Percentiles rank a stretch among this genome's conserved stretches.
phyloP scores from a whole-genome alignment of 2,113 vertebrate genomes.

The Lagopus leucura region DNA sequence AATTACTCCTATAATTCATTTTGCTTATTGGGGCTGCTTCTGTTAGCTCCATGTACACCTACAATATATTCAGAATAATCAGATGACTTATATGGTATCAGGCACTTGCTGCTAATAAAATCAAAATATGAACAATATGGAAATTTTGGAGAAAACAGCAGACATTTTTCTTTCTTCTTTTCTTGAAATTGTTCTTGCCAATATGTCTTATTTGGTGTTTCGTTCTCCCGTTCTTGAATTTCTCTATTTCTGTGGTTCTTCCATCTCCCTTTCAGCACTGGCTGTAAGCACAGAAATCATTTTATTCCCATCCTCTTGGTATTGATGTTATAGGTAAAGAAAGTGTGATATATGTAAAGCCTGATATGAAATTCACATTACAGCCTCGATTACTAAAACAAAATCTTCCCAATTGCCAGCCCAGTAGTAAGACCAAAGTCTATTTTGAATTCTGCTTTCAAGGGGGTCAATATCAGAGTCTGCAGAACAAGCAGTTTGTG shows the following conservation, averaged over 20 bases:
- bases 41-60: background rate
- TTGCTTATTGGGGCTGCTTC: background rate
- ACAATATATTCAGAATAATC: background rate
- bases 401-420: background rate
- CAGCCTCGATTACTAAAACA: background rate
- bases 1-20: background rate
- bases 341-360: background rate
- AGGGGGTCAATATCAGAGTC: background rate
- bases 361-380: background rate
- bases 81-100: background rate
- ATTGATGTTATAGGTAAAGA: background rate
- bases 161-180: background rate
- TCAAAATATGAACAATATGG: background rate
- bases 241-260: background rate
- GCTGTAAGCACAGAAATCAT: accelerated
- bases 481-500: background rate
- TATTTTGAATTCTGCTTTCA: background rate
- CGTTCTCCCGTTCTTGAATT: background rate
- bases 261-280: background rate
- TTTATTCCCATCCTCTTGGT: background rate
- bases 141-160: background rate
- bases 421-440: background rate
- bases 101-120: background rate
- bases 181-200: background rate
- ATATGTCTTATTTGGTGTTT: background rate